A percentile compares a stretch with the other conserved stretches of the same genome.
Conservation (phyloP, 2,797 vertebrate species). For the Thaleichthys pacificus region DNA sequence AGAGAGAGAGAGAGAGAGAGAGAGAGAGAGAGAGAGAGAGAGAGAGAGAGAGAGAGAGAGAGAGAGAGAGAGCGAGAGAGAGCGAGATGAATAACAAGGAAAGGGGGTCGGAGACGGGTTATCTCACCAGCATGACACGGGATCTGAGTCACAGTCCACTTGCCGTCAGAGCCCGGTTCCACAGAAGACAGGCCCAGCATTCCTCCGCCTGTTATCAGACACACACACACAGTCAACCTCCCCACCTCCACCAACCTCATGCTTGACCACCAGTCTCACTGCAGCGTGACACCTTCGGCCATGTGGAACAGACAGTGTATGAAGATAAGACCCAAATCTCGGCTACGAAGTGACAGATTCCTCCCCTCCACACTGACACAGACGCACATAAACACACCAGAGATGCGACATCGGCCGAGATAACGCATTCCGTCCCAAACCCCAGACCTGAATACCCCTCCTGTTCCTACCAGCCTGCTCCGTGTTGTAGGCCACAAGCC, state of each 20-base stretch:
- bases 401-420: background rate
- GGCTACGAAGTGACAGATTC: background rate
- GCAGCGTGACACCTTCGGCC: background rate
- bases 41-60: background rate
- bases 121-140: constrained; percentile 89
- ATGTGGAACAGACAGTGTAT: background rate
- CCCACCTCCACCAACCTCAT: background rate
- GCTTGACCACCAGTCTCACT: background rate
- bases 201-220: constrained; percentile 76
- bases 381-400: background rate
- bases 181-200: constrained; percentile 82
- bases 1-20: background rate
- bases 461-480: constrained; percentile 80
- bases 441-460: background rate
- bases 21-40: background rate
- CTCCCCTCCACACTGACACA: background rate
- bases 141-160: constrained; percentile 77
- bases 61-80: background rate
- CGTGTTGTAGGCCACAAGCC: constrained; percentile 81
- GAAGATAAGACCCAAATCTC: background rate
- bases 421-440: background rate
- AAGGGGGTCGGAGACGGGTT: background rate
- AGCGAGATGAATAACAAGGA: background rate
- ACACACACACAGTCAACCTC: constrained; percentile 11
- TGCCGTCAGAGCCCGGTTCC: constrained; percentile 72